These are phyloP conservation scores for Neogobius melanostomus DNA, from an alignment of 2,113 vertebrate genomes.

Conservation along the genomic window DNA sequence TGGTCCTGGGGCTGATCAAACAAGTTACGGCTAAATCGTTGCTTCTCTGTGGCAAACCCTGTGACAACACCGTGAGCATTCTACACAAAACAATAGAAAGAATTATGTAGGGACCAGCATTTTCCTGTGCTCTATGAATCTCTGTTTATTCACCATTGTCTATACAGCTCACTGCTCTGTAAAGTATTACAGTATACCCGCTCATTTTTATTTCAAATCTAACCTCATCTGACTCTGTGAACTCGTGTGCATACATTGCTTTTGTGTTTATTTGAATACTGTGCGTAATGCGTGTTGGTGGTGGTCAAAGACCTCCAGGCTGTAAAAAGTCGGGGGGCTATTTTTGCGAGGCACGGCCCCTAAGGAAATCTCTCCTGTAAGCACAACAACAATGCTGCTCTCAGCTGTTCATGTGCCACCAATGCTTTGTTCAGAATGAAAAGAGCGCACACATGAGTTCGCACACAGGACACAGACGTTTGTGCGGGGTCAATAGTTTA, in stretches of 20 bases:
- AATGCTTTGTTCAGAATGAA: neutral
- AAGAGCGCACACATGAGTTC: neutral
- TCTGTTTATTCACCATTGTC: too few species aligned
- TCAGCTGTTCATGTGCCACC: neutral
- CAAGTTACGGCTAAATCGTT: too few species aligned
- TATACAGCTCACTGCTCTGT: too few species aligned
- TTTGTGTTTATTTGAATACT: neutral
- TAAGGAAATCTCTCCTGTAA: neutral
- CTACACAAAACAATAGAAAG: too few species aligned
- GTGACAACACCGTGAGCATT: too few species aligned
- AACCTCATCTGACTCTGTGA: neutral
- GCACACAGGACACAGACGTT: neutral
- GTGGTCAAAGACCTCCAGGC: neutral
- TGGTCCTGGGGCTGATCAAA: too few species aligned
- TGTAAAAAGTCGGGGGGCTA: neutral
- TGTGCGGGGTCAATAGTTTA: neutral
- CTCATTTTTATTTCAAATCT: neutral
- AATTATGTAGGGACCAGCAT: too few species aligned
- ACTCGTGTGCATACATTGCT: neutral
- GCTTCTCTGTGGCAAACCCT: too few species aligned
- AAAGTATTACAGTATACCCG: too few species aligned
- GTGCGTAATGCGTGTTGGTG: neutral
- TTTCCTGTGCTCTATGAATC: too few species aligned
- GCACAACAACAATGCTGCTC: neutral
- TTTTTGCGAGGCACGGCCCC: neutral